Evolutionary conservation across 2,113 vertebrate species (phyloP).

Genomic region (Hippocampus comes): DNA sequence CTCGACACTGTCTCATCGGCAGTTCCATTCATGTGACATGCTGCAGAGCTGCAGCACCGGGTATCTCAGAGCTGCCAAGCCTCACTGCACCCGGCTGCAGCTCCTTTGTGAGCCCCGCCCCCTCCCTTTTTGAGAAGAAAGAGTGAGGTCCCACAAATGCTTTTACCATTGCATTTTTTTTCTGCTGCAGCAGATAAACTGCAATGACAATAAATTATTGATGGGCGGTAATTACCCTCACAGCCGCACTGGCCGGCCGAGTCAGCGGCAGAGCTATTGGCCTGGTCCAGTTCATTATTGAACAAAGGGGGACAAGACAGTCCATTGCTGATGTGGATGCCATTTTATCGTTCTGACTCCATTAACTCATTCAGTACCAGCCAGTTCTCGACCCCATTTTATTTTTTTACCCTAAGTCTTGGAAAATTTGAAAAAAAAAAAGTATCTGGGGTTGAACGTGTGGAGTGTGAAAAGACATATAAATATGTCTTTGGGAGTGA

Average conservation of each 20-base stretch:
- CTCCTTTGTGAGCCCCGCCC: not conserved
- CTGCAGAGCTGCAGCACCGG: slow-evolving; percentile 13
- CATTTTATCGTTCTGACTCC: slow-evolving; percentile 5
- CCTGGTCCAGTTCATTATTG: not conserved
- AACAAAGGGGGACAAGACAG: slow-evolving; percentile 1
- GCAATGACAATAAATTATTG: slow-evolving; percentile 1
- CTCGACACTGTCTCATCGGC: not conserved
- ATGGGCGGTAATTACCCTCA: slow-evolving; percentile 10
- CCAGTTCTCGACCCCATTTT: too few relatives aligned
- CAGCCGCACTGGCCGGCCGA: not conserved
- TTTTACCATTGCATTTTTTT: not conserved
- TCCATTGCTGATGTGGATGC: slow-evolving; percentile 16
- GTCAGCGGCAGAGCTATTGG: slow-evolving; percentile 15
- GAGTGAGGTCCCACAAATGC: not conserved
- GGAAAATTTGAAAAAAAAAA: not conserved
- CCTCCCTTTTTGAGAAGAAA: not conserved
- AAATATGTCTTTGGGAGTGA: too few relatives aligned
- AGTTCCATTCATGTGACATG: slow-evolving; percentile 8
- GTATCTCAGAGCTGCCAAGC: slow-evolving; percentile 1
- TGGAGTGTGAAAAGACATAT: too few relatives aligned
- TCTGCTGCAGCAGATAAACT: not conserved
- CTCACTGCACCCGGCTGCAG: slow-evolving; percentile 31
- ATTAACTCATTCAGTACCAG: not conserved
- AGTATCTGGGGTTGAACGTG: too few relatives aligned
- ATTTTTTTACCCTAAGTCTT: too few relatives aligned